Conservation (phyloP, 2,113 vertebrate genomes). For the Furnarius figulus region DNA sequence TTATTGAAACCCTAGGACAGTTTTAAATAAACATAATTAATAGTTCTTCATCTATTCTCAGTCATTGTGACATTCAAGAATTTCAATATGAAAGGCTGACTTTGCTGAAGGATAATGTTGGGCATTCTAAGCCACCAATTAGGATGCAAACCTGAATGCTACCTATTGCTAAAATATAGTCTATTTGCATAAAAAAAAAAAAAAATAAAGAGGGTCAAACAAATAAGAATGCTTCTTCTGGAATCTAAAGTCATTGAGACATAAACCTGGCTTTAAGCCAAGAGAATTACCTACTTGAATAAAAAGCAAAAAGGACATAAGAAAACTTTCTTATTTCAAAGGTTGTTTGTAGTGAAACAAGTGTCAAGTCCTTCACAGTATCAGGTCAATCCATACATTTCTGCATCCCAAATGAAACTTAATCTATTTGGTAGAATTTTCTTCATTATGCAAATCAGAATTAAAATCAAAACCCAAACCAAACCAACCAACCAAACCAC, state of each 20-base stretch:
- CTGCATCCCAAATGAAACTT: not conserved
- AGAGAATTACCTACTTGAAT: not conserved
- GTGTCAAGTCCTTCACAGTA: not conserved
- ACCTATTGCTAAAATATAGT: constrained; percentile 26
- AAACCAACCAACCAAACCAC: not conserved
- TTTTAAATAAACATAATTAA: constrained; percentile 59
- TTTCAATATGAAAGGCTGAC: constrained; percentile 53
- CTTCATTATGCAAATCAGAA: not conserved
- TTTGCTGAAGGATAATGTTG: constrained; percentile 34
- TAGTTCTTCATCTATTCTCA: constrained; percentile 5
- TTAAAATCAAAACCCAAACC: not conserved
- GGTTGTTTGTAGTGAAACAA: not conserved
- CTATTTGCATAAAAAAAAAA: constrained; percentile 25
- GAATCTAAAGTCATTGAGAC: not conserved
- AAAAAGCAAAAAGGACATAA: not conserved
- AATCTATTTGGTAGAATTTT: not conserved
- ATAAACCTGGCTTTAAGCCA: not conserved
- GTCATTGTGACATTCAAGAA: constrained; percentile 32
- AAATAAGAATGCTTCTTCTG: not conserved
- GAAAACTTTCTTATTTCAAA: not conserved
- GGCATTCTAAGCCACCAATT: constrained; percentile 45
- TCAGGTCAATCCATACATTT: not conserved
- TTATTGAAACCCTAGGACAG: not conserved
- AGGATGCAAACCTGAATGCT: constrained; percentile 35
- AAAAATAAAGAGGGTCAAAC: not conserved